Evolutionary conservation across 2,113 vertebrate species (phyloP), one percentile per base, ranked within the genome.

Genomic region (Lepus europaeus): DNA sequence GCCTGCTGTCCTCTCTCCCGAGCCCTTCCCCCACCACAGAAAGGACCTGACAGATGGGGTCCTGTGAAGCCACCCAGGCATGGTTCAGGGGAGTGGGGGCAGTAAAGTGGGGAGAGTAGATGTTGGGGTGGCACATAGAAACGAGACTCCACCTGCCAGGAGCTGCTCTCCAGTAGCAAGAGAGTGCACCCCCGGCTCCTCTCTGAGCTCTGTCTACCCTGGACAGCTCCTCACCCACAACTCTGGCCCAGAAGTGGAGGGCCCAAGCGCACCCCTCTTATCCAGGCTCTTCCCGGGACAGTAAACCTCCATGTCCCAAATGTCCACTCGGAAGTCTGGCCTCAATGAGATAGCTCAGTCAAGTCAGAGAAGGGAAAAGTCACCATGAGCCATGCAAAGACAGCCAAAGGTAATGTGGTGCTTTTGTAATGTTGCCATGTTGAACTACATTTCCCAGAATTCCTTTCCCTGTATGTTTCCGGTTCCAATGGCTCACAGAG

Each of bases 381-480:
- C 51, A 61, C 36, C 27, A 12, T n/a, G n/a, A 70, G 68, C 85
- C 10, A 91, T 27, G 12, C 7, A 86, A 88, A 92, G 63, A 72
- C 92, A 95, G 20, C 22, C 90, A 92, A 83, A 73, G 27, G 16
- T 72, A 45, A 23, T 33, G 19, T 16, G 33, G 61, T 56, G 25
- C 20, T 33, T 96, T 94, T 76, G 6, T 59, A 27, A 51, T 29
- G 20, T 59, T 63, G 36, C 3, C 16, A 53, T 66, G 49, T 9
- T 70, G n/a, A 87, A 78, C 61, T 39, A 51, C 16, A 17, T 45
- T 95, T 83, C 77, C 83, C 89, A 91, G 61, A 87, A 61, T 76
- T 76, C 93, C 49, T 23, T 70, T 63, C 51, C 73, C 36, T 61
- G 4, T 74, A 22, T 27, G 45, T 49, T 82, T 91, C 45, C 0